phyloP scores from a whole-genome alignment of 2,888 invertebrate species.

The Brachypterus glaber region DNA sequence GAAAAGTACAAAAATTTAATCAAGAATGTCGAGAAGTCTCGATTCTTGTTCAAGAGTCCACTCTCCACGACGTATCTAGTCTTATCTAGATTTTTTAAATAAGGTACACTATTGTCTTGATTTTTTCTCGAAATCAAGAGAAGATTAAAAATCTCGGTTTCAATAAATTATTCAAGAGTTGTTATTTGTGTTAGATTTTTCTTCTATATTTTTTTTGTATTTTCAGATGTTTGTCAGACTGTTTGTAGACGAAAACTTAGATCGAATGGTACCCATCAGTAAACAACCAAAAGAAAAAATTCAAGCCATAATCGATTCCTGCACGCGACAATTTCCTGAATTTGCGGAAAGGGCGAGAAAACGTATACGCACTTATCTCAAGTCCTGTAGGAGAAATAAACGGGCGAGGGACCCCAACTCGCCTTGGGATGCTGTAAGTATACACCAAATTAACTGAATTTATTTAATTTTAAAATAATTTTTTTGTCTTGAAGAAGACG shows the following conservation, averaged over 20 bases:
- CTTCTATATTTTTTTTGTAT: too few species aligned
- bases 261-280: slow-evolving; percentile 92
- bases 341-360: slow-evolving; percentile 92
- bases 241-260: slow-evolving; percentile 94
- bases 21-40: too few species aligned
- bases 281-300: slow-evolving; percentile 98
- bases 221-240: slow-evolving; percentile 98
- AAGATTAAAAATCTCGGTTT: too few species aligned
- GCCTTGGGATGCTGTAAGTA: slow-evolving; percentile 80
- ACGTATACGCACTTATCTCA: slow-evolving; percentile 88
- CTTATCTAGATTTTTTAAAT: too few species aligned
- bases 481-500: slow-evolving; percentile 6
- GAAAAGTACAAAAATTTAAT: too few species aligned
- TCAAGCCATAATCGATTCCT: slow-evolving; percentile 94
- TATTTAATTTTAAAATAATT: slow-evolving; percentile 6
- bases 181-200: too few species aligned
- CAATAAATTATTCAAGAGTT: too few species aligned
- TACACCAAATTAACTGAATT: slow-evolving; percentile 1
- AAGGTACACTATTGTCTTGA: too few species aligned
- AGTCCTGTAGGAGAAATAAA: slow-evolving; percentile 91
- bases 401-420: slow-evolving; percentile 73
- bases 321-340: slow-evolving; percentile 93
- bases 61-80: too few species aligned
- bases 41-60: too few species aligned
- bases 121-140: too few species aligned